Percentiles rank a stretch among this genome's conserved stretches.
These are phyloP conservation scores for Diloba caeruleocephala DNA, from an alignment of 2,888 invertebrate species.

Conservation along the genomic window DNA sequence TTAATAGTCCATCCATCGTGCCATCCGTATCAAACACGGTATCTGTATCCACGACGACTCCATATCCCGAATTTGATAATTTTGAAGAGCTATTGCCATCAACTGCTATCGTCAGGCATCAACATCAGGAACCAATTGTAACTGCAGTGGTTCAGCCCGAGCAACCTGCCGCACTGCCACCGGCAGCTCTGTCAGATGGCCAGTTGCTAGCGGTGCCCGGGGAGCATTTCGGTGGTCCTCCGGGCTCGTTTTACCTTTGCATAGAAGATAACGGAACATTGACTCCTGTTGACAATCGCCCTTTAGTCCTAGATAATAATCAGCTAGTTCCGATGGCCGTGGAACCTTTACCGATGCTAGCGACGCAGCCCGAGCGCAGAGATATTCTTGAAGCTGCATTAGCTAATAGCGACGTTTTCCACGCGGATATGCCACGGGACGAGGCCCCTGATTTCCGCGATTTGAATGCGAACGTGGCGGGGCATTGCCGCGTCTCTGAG, in stretches of 20 bases:
- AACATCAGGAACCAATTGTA: slow-evolving; percentile 57
- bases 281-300: slow-evolving; percentile 92
- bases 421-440: slow-evolving; percentile 84
- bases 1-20: slow-evolving; percentile 55
- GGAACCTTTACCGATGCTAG: slow-evolving; percentile 68
- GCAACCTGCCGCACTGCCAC: slow-evolving; percentile 57
- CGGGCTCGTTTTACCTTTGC: slow-evolving; percentile 93
- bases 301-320: slow-evolving; percentile 87
- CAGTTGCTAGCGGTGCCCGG: slow-evolving; percentile 93
- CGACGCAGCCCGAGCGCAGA: slow-evolving; percentile 85
- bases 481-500: slow-evolving; percentile 91
- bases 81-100: slow-evolving; percentile 84
- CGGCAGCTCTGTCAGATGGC: slow-evolving; percentile 85
- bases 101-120: slow-evolving; percentile 81
- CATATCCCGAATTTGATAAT: slow-evolving; percentile 77
- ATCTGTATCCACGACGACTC: slow-evolving; percentile 60
- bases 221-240: slow-evolving; percentile 92
- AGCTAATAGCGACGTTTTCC: slow-evolving; percentile 93
- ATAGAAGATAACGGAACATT: slow-evolving; percentile 92
- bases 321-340: slow-evolving; percentile 82
- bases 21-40: slow-evolving; percentile 64
- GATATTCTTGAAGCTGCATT: slow-evolving; percentile 93
- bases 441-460: slow-evolving; percentile 90
- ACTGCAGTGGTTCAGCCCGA: slow-evolving; percentile 53
- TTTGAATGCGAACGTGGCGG: slow-evolving; percentile 87